Percentiles rank a stretch among this genome's conserved stretches.
These are phyloP conservation scores for Paramacrobiotus metropolitanus DNA, from an alignment of 1,140 invertebrate genomes.

Conservation along the genomic window DNA sequence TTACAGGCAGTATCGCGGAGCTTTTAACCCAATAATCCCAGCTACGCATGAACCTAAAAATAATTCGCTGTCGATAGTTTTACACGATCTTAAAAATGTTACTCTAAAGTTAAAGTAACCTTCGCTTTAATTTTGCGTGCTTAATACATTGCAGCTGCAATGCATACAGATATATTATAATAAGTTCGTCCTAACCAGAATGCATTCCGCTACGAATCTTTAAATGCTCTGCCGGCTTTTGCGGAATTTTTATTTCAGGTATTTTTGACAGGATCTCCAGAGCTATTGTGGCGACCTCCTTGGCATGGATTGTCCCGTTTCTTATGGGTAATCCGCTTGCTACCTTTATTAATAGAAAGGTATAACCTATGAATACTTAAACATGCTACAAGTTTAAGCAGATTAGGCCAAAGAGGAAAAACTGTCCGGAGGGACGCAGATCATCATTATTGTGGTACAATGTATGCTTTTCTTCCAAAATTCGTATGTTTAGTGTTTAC, in stretches of 20 bases:
- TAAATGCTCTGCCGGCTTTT: conserved; percentile 59
- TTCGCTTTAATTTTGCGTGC: too few species aligned
- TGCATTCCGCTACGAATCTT: conserved; percentile 85
- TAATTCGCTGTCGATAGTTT: background rate
- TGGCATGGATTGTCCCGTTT: conserved; percentile 32
- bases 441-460: too few species aligned
- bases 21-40: conserved; percentile 64
- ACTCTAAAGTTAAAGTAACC: too few species aligned
- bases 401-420: too few species aligned
- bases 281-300: conserved; percentile 50
- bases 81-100: conserved; percentile 3
- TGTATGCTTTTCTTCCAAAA: too few species aligned
- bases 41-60: conserved; percentile 53
- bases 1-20: conserved; percentile 69
- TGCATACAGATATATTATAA: too few species aligned
- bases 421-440: too few species aligned
- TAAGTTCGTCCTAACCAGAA: too few species aligned
- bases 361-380: too few species aligned
- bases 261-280: conserved; percentile 60
- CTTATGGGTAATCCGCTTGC: conserved; percentile 33
- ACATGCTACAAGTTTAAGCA: background rate
- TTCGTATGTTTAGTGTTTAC: too few species aligned
- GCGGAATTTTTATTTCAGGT: conserved; percentile 63
- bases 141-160: too few species aligned
- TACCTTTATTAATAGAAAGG: too few species aligned